Evolutionary conservation across 2,797 vertebrate genomes (phyloP), one percentile per base, ranked within the genome.

Genomic region (Xyrichtys novacula): DNA sequence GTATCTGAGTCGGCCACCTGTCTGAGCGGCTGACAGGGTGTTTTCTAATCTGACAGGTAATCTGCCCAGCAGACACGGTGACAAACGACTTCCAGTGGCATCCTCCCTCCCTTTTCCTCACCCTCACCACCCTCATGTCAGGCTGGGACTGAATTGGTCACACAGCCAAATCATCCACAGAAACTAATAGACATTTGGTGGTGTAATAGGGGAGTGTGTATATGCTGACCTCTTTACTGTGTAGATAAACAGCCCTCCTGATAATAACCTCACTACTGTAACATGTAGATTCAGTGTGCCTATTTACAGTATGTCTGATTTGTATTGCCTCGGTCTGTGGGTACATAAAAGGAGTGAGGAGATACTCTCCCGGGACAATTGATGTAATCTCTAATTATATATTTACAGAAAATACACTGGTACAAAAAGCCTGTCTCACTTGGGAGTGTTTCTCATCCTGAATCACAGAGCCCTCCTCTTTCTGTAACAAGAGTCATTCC

Each of bases 1-100:
- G 87, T 78, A 84, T 89, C 86, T 75, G 72, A 74, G 85, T 85
- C 52, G 76, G 63, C 78, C 85, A 85, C 81, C 81, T 88, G 90
- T 86, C 84, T 81, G 81, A 72, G 81, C 32, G 54, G 55, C 84
- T 91, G 90, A 92, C 85, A 63, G 84, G 85, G 81, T 71, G 75
- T 88, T 86, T 85, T 89, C 80, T 92, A 93, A 93, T 92, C 91
- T 93, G 93, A 93, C 91, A 92, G 89, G 83, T 92, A 90, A 93
- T 94, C 93, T 91, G 81, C 86, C 68, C 63, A 17, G 68, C 71
- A 85, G 89, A 91, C 86, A 80, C 74, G 7, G 65, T 91, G 90
- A 93, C 89, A 89, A 91, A 92, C 40, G 78, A 87, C 76, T 84
- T 75, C 43, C 52, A 36, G 59, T 72, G 76, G 78, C 74, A 79